A percentile compares a stretch with the other conserved stretches of the same genome.
phyloP scores from a whole-genome alignment of 2,888 invertebrate genomes.

The Amphipoea lucens region DNA sequence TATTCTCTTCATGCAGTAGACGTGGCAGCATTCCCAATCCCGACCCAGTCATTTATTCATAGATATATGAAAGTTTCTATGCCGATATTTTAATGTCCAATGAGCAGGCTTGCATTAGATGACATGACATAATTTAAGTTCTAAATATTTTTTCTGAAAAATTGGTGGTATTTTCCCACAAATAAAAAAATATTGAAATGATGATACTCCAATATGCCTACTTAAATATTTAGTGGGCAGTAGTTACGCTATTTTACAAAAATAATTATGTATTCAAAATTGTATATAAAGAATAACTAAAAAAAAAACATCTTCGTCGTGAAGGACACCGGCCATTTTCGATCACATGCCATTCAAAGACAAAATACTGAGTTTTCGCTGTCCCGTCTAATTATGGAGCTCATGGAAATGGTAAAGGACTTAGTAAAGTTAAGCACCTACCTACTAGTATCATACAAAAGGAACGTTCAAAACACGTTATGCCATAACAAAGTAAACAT shows the following conservation, averaged over 20 bases:
- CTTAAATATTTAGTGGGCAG: background rate
- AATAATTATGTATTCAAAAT: constrained; percentile 3
- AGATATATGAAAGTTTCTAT: too few species aligned
- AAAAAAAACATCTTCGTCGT: background rate
- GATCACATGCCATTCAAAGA: constrained; percentile 4
- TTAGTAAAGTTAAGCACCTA: background rate
- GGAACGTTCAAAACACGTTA: background rate
- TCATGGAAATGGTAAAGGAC: constrained; percentile 1
- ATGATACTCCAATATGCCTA: background rate
- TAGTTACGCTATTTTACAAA: background rate
- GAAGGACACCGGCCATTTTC: constrained; percentile 2
- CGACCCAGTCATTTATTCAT: background rate
- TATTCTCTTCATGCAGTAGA: background rate
- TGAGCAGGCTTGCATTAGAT: background rate
- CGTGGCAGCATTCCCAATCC: background rate
- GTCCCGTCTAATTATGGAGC: background rate
- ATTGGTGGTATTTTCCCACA: background rate
- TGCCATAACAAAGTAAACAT: constrained; percentile 5
- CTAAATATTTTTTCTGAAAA: background rate
- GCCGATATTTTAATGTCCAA: background rate
- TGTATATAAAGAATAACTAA: background rate
- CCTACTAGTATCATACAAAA: background rate
- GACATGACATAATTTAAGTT: background rate
- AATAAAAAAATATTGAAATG: background rate
- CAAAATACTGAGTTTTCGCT: background rate